phyloP scores from a whole-genome alignment of 53 echinoderm and acorn worm genomes.

The Luidia sarsii region DNA sequence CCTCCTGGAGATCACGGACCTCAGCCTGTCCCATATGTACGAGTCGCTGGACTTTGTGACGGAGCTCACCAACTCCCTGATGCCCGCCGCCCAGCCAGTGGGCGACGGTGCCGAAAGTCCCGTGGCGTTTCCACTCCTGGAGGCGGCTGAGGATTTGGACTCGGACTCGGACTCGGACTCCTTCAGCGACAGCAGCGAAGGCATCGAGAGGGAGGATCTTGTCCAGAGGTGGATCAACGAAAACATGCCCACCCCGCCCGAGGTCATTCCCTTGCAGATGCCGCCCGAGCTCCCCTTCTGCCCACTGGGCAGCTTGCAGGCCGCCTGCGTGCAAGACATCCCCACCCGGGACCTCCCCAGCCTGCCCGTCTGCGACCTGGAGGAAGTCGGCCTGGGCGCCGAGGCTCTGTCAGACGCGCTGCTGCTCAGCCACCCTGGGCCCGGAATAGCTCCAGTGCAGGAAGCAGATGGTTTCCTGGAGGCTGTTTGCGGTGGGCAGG shows the following conservation, averaged over 20 bases:
- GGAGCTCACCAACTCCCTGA: constrained; percentile 76
- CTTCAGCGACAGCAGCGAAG: constrained; percentile 56
- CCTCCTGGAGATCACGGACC: constrained; percentile 82
- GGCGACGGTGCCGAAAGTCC: constrained; percentile 22
- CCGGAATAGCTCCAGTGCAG: constrained; percentile 31
- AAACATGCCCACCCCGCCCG: constrained; percentile 37
- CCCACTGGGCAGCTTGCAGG: background rate
- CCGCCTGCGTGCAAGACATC: constrained; percentile 20
- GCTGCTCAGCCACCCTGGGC: background rate
- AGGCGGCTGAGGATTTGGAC: constrained; percentile 41
- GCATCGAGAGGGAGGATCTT: constrained; percentile 34
- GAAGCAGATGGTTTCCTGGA: constrained; percentile 44
- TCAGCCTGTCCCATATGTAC: constrained; percentile 84
- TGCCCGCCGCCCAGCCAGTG: constrained; percentile 26
- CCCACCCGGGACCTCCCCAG: constrained; percentile 48
- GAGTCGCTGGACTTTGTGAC: constrained; percentile 95
- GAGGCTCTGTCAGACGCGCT: background rate
- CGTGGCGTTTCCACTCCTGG: constrained; percentile 31
- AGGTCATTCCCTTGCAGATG: constrained; percentile 5
- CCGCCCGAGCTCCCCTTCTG: constrained; percentile 15
- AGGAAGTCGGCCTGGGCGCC: background rate
- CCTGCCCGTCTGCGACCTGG: constrained; percentile 15
- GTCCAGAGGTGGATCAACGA: constrained; percentile 52
- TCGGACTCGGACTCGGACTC: constrained; percentile 42
- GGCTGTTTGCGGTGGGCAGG: background rate